Percentiles rank a stretch among this genome's conserved stretches.
Evolutionary conservation across 2,888 invertebrate genomes (phyloP).

Genomic region (Athalia rosae): DNA sequence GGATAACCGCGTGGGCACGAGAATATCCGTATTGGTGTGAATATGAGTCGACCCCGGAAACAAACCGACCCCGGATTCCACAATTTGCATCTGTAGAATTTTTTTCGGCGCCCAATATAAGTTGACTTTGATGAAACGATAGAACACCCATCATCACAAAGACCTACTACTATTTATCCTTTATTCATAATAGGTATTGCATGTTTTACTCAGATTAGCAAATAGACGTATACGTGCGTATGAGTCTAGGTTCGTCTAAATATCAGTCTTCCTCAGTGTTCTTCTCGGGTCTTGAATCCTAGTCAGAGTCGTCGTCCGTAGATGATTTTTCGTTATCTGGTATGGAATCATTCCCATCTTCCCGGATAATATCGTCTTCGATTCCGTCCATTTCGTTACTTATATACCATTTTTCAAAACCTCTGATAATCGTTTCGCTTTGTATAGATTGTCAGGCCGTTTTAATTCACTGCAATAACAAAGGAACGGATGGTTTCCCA

Average conservation of each 20-base stretch:
- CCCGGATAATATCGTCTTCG: slow-evolving; percentile 43
- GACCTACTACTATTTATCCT: slow-evolving; percentile 13
- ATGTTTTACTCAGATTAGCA: neutral
- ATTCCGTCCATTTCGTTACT: slow-evolving; percentile 39
- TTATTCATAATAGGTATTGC: too few species aligned
- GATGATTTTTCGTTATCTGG: slow-evolving; percentile 6
- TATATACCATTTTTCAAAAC: slow-evolving; percentile 48
- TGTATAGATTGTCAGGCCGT: slow-evolving; percentile 41
- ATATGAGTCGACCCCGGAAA: too few species aligned
- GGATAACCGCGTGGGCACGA: too few species aligned
- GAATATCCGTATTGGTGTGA: too few species aligned
- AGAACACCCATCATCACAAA: neutral
- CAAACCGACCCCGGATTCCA: slow-evolving; percentile 8
- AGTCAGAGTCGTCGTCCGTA: neutral
- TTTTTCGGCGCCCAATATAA: slow-evolving; percentile 12
- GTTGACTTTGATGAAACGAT: slow-evolving; percentile 16
- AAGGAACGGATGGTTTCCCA: slow-evolving; percentile 30
- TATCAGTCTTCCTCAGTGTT: slow-evolving; percentile 2
- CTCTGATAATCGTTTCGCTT: slow-evolving; percentile 14
- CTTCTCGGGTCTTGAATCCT: neutral
- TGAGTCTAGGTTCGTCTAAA: neutral
- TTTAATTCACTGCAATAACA: slow-evolving; percentile 37
- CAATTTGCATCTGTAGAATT: too few species aligned
- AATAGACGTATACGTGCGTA: neutral
- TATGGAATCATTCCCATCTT: slow-evolving; percentile 24